Base-by-base conservation (phyloP, 2,797 vertebrate genomes). In the Danio tinwini region DNA sequence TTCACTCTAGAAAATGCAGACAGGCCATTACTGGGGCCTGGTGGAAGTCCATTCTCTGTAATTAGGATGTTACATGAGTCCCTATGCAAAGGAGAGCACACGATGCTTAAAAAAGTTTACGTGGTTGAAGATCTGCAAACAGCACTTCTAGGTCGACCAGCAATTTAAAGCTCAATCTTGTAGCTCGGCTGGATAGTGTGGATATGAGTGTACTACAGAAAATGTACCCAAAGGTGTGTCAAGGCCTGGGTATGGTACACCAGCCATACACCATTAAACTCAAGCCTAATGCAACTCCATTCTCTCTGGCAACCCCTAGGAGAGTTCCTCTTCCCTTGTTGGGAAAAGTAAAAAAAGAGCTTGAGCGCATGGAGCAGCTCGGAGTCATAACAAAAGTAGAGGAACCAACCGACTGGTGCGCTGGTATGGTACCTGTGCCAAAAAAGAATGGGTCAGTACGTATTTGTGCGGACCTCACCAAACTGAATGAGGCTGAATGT, bases 311-410 rank as follows among this genome's bases (percentile, higher is more conserved):
- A 44, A 49, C 59, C 29, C 76, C 47, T 3, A 14, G 56, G n/a
- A 14, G 49, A 7, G 50, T 72, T 55, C 59, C 77, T 14, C 29
- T 80, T 12, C 71, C 62, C 1, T 45, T 79, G 50, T 16, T 80
- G 65, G 71, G n/a, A 7, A 80, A 83, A 45, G 64, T 77, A 5
- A 83, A 81, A 7, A 7, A 84, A 7, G 70, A 77, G 39, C 59
- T 83, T 7, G 14, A 68, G 5, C 7, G 7, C 8, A 81, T 78
- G 75, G 42, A 78, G 1, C 5, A 11, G 11, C 45, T 68, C 6
- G 74, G 79, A 4, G 55, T 78, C 9, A 78, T 78, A 49, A 63
- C 21, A 62, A 37, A 55, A 5, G 10, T 61, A 5, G 76, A 82
- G n/a, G 40, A 73, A 19, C 74, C 42, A 0, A 77, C 50, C 0